Evolutionary conservation across 2,113 vertebrate species (phyloP), one percentile per base, ranked within the genome.

Genomic region (Kryptolebias marmoratus): DNA sequence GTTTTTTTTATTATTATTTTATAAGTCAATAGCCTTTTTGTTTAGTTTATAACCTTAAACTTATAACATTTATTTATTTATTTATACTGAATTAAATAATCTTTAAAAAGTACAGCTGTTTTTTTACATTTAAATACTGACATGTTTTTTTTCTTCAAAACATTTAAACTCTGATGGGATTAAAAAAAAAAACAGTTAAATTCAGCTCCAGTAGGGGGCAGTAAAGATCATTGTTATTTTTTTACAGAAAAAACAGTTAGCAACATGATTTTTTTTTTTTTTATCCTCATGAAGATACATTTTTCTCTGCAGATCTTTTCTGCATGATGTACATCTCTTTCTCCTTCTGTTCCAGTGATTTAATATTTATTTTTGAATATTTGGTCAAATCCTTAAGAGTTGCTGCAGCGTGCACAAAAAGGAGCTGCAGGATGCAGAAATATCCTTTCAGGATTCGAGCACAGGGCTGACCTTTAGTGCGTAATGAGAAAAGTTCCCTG

Each of bases 201-300:
- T n/a, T n/a, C n/a, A n/a, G n/a, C 22, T 16, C 88, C 89, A 85
- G 80, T 62, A 62, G 91, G 71, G 75, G 79, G 81, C 77, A 81
- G 79, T 50, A 79, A n/a, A 78, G 72, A 39, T 67, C 14, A 36
- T 31, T 10, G 1, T 49, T 31, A 1, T 9, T 11, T 4, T 18
- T 48, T 16, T 2, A 36, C 13, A 32, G 13, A 5, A 31, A 57
- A 57, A 32, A 32, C 11, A 13, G 16, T 9, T 14, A 2, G 16
- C 28, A 32, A 9, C 30, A 16, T 32, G 8, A 12, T 42, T 16
- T 22, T 3, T 11, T 59, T 42, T 42, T 42, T 16, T 11, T 59
- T n/a, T 4, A n/a, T n/a, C n/a, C n/a, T n/a, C 16, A 11, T n/a
- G 13, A 32, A 31, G 11, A 2, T 16, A 13, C 36, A n/a, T 0